Base-by-base conservation (phyloP, 1,140 invertebrate genomes). In the Armadillidium nasatum region DNA sequence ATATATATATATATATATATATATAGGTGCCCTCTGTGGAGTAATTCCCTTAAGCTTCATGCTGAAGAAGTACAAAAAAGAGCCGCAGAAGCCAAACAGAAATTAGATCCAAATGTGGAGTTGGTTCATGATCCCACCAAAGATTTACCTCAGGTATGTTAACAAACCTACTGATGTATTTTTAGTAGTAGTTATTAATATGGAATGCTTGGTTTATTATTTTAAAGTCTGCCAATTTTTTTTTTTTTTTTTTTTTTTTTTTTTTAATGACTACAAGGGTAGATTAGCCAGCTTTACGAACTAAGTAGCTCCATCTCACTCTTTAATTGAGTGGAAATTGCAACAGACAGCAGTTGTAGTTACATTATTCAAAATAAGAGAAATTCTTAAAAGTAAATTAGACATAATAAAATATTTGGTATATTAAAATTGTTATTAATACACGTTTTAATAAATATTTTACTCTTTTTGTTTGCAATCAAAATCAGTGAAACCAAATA, bases 21-120 rank as follows among this genome's bases (percentile, higher is more conserved):
- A 21, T 22, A 9, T 50, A 80, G 79, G 70, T 80, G 79, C 71
- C 76, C 79, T 10, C 72, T 80, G 66, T 80, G 79, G 79, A 80
- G 79, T 67, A 80, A 80, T 60, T 80, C 79, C n/a, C 67, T 76
- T 11, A 74, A 74, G 68, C 75, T 78, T 11, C 79, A 80, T 33
- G 79, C 79, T 10, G 79, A 80, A 66, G 79, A 80, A 68, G 79
- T 80, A 45, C 71, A 75, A n/a, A 68, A 75, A 54, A 71, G 70
- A 44, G 79, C 76, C 13, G 71, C 46, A 10, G 77, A 76, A 66
- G 54, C 77, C 7, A 78, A 78, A 68, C 33, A 80, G n/a, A 74
- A 77, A 13, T 33, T 80, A 45, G 76, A 80, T 43, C 79, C 79
- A 9, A 66, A 70, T 2, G 68, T 80, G 19, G 67, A 77, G 43